phyloP scores from a whole-genome alignment of 2,888 invertebrate genomes.

The Norana najaformis region DNA sequence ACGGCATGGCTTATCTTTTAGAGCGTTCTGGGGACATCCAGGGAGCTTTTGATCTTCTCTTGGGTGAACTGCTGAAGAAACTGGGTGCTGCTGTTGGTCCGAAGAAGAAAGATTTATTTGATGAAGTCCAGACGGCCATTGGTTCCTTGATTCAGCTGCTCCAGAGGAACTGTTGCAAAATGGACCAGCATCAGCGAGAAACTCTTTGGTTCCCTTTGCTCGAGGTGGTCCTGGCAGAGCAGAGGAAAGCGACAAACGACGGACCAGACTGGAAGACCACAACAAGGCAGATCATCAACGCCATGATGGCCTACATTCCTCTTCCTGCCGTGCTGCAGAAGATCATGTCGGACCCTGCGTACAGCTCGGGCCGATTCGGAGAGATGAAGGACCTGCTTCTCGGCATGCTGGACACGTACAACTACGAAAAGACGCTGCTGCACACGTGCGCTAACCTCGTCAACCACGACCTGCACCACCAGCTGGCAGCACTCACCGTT shows the following conservation, averaged over 20 bases:
- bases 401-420: conserved; percentile 76
- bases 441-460: conserved; percentile 72
- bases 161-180: conserved; percentile 64
- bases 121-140: background rate
- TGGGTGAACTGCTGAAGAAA: conserved; percentile 48
- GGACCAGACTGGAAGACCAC: conserved; percentile 63
- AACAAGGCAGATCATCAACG: conserved; percentile 65
- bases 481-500: conserved; percentile 57
- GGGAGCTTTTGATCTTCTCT: conserved; percentile 70
- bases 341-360: conserved; percentile 64
- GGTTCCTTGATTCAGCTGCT: conserved; percentile 63
- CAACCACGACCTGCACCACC: conserved; percentile 71
- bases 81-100: background rate
- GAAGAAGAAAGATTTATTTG: background rate
- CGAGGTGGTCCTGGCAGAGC: conserved; percentile 63
- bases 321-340: conserved; percentile 66
- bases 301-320: conserved; percentile 67
- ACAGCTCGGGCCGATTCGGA: conserved; percentile 66
- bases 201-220: conserved; percentile 64
- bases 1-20: conserved; percentile 73
- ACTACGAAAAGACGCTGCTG: conserved; percentile 73
- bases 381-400: conserved; percentile 67
- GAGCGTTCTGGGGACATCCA: conserved; percentile 77
- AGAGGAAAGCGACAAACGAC: conserved; percentile 48
- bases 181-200: conserved; percentile 65